Evolutionary conservation across 2,113 vertebrate genomes (phyloP).

Genomic region (Cyprinodon tularosa): DNA sequence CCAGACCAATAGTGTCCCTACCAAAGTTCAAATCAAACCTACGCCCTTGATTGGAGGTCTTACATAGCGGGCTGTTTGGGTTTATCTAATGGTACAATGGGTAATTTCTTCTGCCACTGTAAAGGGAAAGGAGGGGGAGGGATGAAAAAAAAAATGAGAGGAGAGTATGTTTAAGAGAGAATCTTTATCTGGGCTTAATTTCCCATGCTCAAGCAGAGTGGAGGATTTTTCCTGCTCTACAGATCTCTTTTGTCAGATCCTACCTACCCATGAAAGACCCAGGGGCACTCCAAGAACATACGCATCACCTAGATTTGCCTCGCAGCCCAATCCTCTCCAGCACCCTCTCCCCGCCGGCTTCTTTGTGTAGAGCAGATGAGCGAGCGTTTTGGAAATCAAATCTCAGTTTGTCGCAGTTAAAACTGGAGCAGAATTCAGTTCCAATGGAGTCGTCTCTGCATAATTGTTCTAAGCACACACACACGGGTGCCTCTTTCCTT

Average conservation of each 20-base stretch:
- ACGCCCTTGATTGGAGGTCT: constrained; percentile 90
- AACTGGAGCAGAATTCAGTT: constrained; percentile 72
- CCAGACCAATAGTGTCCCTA: no score
- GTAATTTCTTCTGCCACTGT: constrained; percentile 94
- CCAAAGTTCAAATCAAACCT: no score
- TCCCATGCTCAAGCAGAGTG: constrained; percentile 88
- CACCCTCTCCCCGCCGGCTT: constrained; percentile 75
- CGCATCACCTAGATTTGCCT: constrained; percentile 82
- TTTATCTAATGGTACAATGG: constrained; percentile 92
- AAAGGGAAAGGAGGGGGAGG: constrained; percentile 66
- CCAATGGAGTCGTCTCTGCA: constrained; percentile 71
- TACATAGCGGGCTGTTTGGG: constrained; percentile 88
- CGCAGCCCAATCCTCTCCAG: constrained; percentile 78
- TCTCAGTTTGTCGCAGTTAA: constrained; percentile 77
- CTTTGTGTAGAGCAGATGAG: constrained; percentile 78
- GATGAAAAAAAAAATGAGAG: constrained; percentile 53
- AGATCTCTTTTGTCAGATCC: constrained; percentile 87
- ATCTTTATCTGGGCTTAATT: constrained; percentile 98
- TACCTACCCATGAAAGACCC: constrained; percentile 83
- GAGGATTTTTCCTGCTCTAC: constrained; percentile 82
- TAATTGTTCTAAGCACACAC: constrained; percentile 69
- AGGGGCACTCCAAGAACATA: constrained; percentile 82
- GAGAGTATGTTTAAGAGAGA: constrained; percentile 89
- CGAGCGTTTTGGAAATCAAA: constrained; percentile 82
- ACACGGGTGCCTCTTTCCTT: constrained; percentile 24